These are phyloP conservation scores for Trogon surrucura DNA, from an alignment of 2,113 vertebrate genomes.

Conservation along the genomic window DNA sequence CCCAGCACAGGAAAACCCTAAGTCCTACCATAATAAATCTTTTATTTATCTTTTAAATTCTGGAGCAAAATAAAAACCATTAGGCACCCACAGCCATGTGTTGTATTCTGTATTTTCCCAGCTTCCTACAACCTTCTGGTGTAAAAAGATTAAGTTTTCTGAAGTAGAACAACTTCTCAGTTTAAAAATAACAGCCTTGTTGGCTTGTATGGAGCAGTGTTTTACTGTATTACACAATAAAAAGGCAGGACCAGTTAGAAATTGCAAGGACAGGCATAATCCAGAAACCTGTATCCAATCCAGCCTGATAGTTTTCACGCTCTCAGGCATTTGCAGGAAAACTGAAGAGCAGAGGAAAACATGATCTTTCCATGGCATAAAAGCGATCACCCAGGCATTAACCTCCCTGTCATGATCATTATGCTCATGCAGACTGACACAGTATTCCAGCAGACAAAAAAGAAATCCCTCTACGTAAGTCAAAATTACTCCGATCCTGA, in stretches of 20 bases:
- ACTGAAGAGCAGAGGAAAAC: not conserved
- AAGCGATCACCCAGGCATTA: not conserved
- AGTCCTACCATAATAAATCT: conserved; percentile 50
- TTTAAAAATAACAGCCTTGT: not conserved
- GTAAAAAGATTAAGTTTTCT: not conserved
- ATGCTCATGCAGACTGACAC: not conserved
- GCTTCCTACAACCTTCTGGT: not conserved
- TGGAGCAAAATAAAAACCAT: conserved; percentile 27
- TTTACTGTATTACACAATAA: not conserved
- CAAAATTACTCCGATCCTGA: not conserved
- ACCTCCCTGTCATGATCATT: not conserved
- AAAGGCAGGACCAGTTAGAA: not conserved
- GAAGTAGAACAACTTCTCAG: not conserved
- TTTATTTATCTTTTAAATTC: conserved; percentile 47
- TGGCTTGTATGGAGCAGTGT: not conserved
- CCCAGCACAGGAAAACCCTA: conserved; percentile 34
- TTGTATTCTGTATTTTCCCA: not conserved
- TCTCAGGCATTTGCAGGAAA: not conserved
- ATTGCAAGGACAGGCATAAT: not conserved
- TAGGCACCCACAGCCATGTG: not conserved
- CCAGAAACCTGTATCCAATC: not conserved
- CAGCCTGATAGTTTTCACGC: not conserved
- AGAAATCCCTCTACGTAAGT: not conserved
- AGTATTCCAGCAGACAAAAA: not conserved
- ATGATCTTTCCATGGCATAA: not conserved